Percentiles rank a stretch among this genome's conserved stretches.
These are phyloP conservation scores for Subacronicta megacephala DNA, from an alignment of 2,888 invertebrate species.

Conservation along the genomic window DNA sequence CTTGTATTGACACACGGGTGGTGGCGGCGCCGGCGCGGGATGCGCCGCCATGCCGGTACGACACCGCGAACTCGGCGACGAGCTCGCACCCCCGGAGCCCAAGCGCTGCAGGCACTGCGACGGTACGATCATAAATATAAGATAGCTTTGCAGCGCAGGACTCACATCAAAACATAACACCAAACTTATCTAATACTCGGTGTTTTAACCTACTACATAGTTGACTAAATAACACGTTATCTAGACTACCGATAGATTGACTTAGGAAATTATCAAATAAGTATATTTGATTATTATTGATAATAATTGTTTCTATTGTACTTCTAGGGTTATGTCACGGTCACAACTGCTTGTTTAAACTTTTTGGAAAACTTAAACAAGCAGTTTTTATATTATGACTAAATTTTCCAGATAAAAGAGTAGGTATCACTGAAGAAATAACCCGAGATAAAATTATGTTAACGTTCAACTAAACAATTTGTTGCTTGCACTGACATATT, in stretches of 20 bases:
- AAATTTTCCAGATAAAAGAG: slow-evolving; percentile 2
- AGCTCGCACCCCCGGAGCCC: slow-evolving; percentile 92
- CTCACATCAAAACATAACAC: slow-evolving; percentile 54
- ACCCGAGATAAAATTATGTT: slow-evolving; percentile 18
- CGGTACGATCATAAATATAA: slow-evolving; percentile 90
- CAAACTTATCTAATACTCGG: slow-evolving; percentile 54
- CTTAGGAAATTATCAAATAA: slow-evolving; percentile 25
- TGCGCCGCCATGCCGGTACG: slow-evolving; percentile 90
- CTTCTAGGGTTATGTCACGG: slow-evolving; percentile 11
- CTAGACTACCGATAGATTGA: too few relatives aligned
- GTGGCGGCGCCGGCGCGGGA: slow-evolving; percentile 88
- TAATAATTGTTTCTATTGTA: slow-evolving; percentile 19
- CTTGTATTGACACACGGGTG: slow-evolving; percentile 78
- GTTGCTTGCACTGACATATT: slow-evolving; percentile 8
- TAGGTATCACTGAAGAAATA: slow-evolving; percentile 14
- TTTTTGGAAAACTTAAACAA: slow-evolving; percentile 15
- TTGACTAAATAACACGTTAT: slow-evolving; percentile 49
- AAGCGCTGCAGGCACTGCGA: slow-evolving; percentile 98
- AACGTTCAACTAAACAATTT: slow-evolving; percentile 15
- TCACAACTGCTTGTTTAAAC: neutral
- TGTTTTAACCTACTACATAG: slow-evolving; percentile 45
- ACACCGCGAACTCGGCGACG: slow-evolving; percentile 89
- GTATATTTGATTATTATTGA: slow-evolving; percentile 28
- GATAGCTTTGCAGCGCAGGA: slow-evolving; percentile 64
- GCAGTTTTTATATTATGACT: neutral